Evolutionary conservation across 2,888 invertebrate species (phyloP), one percentile per base, ranked within the genome.

Genomic region (Drosophila falleni): DNA sequence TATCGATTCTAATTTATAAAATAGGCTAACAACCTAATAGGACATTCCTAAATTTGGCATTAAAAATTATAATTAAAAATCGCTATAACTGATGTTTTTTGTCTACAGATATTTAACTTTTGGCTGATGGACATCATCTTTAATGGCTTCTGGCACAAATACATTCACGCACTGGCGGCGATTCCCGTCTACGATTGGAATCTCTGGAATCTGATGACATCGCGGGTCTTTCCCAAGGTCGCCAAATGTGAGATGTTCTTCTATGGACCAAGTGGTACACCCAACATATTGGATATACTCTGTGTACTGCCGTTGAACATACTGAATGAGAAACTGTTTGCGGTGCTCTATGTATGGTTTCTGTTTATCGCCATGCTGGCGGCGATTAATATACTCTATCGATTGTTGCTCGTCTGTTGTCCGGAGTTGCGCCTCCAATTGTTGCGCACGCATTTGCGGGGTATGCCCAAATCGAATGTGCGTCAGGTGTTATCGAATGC

Each of bases 201-300:
- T 11, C 55, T 83, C 1, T 92, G 92, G 92, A 91, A 92, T 60
- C 58, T 83, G 55, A 78, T 88, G 75, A 85, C 87, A 11, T 91
- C 92, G 0, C 85, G 82, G 10, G 83, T 91, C n/a, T 92, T 92
- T 51, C 91, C 91, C 46, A 92, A 96, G 95, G 95, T 97, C 51
- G 97, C 97, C 15, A 98, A 97, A 92, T 98, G 97, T 92, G 95
- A 95, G 55, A 97, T 97, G 93, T 95, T 96, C 93, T 96, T 97
- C 90, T 97, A 95, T 92, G 97, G 97, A 93, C 95, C 96, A 0
- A 96, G 97, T 3, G 97, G 97, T 2, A 94, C 95, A 2, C 95
- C 97, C 55, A 96, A 97, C 92, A 94, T 95, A 73, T 95, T 96
- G 92, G 97, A 97, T 90, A 96, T 80, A 9, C 93, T 97, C 0